Evolutionary conservation across 2,113 vertebrate genomes (phyloP).

Genomic region (Serinus canaria): DNA sequence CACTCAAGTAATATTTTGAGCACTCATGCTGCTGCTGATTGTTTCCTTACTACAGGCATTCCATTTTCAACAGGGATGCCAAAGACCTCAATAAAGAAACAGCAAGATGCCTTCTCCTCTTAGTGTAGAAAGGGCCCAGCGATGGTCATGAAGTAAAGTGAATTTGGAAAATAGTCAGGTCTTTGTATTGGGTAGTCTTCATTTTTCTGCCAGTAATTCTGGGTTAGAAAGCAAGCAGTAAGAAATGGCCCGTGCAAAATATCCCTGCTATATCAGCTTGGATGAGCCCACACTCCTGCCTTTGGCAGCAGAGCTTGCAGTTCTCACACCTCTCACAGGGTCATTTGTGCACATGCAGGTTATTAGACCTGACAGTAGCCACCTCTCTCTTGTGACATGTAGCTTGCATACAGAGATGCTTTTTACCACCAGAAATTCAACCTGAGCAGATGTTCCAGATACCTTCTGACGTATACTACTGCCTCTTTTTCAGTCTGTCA

Average conservation of each 20-base stretch:
- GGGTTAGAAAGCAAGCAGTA: background rate
- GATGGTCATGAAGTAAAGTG: background rate
- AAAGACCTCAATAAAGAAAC: background rate
- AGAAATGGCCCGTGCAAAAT: background rate
- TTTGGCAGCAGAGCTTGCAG: background rate
- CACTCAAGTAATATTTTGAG: too few relatives aligned
- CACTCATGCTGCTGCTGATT: background rate
- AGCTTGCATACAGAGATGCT: background rate
- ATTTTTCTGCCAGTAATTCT: background rate
- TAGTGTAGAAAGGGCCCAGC: background rate
- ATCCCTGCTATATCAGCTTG: background rate
- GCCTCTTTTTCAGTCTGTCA: background rate
- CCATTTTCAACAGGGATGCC: background rate
- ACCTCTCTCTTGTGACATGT: too few relatives aligned
- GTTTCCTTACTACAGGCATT: background rate
- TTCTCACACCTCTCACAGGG: background rate
- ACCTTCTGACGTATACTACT: background rate
- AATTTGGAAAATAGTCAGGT: background rate
- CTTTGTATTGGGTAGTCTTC: background rate
- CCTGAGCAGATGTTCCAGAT: background rate
- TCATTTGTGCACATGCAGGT: background rate
- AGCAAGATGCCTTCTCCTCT: background rate
- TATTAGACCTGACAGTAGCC: background rate
- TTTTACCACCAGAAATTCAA: background rate
- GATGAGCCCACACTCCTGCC: background rate